Evolutionary conservation across 1,140 invertebrate genomes (phyloP), one percentile per base, ranked within the genome.

Genomic region (Bombus difficillimus): DNA sequence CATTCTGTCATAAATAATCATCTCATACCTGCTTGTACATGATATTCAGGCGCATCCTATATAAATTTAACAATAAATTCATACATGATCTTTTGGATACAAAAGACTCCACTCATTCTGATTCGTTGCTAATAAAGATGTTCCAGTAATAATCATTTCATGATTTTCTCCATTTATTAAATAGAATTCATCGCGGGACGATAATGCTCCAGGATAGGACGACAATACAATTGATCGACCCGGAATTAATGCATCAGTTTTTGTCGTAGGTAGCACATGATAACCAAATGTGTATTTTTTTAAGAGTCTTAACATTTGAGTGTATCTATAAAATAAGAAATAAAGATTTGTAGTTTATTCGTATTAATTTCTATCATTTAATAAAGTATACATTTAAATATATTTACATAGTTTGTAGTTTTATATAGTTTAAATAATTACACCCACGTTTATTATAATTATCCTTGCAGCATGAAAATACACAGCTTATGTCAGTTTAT

Each of bases 171-270:
- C 96, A 64, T 94, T 94, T 10, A 97, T 91, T 13, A 96, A 93
- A 92, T 99, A 99, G 93, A 97, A 98, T 91, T 99, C 98, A 93
- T 99, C 98, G 72, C 97, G 97, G 47, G 98, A 99, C 59, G 97
- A 97, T 2, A 99, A 92, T 1, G 97, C 96, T 28, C 98, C 98
- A 0, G 98, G 98, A 94, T 99, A 99, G 0, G 98, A 98, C 3
- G 98, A 98, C 81, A 98, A 96, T 13, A 96, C 96, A 9, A 96
- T 94, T 13, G 94, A 92, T 79, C 95, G 94, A 1, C 97, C 97
- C 3, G 97, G 97, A 39, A 97, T 96, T 3, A 95, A 90, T 15
- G 95, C 91, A 62, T 96, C 95, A 57, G 78, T 73, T 88, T 83
- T 90, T 68, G 53, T 62, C 4, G 68, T 73, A 1, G 96, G 95